Evolutionary conservation across 2,113 vertebrate species (phyloP).

Genomic region (Coryphaenoides rupestris): DNA sequence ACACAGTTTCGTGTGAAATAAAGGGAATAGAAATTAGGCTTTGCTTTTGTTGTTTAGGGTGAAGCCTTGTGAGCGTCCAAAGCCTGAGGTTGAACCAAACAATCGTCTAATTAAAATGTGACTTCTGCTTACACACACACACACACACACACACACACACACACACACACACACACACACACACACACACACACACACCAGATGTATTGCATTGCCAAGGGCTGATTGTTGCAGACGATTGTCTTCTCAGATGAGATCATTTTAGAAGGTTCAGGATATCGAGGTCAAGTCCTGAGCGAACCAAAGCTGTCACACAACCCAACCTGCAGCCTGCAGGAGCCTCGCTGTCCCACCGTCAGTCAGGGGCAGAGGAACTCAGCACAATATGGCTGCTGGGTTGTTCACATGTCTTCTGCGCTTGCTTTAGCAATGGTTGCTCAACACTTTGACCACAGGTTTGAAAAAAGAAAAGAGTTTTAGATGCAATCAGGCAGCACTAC

Average conservation of each 20-base stretch:
- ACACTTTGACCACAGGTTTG: too few species aligned
- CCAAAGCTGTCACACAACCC: neutral
- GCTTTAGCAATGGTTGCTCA: too few species aligned
- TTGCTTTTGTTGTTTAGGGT: conserved; percentile 20
- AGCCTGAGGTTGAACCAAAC: conserved; percentile 45
- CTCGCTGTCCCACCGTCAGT: neutral
- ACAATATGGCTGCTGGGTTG: too few species aligned
- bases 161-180: conserved; percentile 5
- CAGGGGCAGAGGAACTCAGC: too few species aligned
- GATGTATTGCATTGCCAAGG: neutral
- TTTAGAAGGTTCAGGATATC: neutral
- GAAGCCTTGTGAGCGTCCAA: conserved; percentile 33
- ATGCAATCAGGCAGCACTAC: too few species aligned
- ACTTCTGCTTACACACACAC: conserved; percentile 7
- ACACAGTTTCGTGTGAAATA: conserved; percentile 6
- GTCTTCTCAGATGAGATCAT: neutral
- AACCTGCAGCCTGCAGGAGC: conserved; percentile 3
- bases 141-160: neutral
- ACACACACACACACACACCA: neutral
- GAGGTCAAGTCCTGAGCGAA: conserved; percentile 27
- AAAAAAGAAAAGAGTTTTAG: too few species aligned
- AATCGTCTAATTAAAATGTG: conserved; percentile 55
- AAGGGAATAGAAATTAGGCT: conserved; percentile 2
- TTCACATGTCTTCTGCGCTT: too few species aligned
- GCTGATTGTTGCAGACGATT: too few species aligned